Conservation (phyloP, 2,113 vertebrate genomes). For the Falco punctatus region DNA sequence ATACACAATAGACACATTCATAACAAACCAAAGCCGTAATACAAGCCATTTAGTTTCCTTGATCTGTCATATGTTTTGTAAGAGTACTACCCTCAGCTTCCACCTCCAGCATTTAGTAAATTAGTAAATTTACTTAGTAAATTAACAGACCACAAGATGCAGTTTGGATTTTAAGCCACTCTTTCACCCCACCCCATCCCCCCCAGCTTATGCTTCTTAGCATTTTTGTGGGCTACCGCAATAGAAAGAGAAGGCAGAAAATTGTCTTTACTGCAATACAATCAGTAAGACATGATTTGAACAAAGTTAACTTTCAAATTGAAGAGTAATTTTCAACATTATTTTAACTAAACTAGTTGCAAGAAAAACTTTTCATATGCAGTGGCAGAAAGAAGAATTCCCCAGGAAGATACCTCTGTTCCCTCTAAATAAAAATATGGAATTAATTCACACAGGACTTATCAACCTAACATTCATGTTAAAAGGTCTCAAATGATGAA, state of each 20-base stretch:
- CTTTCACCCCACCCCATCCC: background rate
- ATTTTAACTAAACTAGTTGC: background rate
- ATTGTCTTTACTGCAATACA: background rate
- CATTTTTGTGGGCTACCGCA: background rate
- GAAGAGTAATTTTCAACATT: background rate
- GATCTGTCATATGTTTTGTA: background rate
- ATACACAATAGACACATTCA: accelerated
- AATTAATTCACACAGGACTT: background rate
- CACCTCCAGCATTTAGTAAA: background rate
- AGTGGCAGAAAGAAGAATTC: background rate
- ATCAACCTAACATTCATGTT: background rate
- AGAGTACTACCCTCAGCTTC: background rate
- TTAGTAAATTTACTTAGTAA: no score
- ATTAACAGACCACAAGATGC: background rate
- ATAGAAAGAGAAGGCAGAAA: background rate
- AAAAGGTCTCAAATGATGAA: background rate
- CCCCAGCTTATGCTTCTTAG: background rate
- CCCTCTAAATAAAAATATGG: background rate
- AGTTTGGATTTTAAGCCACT: background rate
- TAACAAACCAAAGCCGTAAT: background rate
- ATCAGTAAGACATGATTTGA: background rate
- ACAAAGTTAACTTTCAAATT: background rate
- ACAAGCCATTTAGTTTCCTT: background rate
- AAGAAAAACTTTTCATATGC: background rate
- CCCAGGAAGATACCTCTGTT: background rate